These are phyloP conservation scores for Macrobrachium rosenbergii DNA, from an alignment of 1,140 invertebrate genomes.

Conservation along the genomic window DNA sequence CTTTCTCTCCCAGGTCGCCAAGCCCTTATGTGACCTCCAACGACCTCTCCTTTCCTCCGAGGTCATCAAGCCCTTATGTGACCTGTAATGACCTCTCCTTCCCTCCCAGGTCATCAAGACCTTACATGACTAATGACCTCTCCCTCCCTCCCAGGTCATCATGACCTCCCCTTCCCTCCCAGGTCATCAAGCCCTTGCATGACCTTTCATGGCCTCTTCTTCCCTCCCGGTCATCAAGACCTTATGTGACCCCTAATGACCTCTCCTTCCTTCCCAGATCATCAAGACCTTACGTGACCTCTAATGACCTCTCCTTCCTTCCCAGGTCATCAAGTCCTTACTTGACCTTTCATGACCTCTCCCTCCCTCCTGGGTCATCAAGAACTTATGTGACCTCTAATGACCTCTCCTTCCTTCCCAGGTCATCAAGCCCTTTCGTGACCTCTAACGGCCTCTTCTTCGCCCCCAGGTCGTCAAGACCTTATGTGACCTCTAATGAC, in stretches of 20 bases:
- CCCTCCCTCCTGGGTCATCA: no score
- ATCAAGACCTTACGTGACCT: slow-evolving; percentile 44
- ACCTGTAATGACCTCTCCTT: no score
- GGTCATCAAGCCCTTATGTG: slow-evolving; percentile 16
- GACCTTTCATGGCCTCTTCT: no score
- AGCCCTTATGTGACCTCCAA: no score
- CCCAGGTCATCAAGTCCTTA: not conserved
- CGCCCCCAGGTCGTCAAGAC: no score
- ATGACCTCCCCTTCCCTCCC: not conserved
- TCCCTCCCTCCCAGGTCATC: not conserved
- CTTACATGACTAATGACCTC: no score
- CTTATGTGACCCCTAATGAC: no score
- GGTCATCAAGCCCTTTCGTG: not conserved
- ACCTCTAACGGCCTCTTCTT: not conserved
- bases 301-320: not conserved
- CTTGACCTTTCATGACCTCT: not conserved
- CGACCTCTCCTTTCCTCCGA: not conserved
- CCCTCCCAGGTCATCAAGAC: no score
- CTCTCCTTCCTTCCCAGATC: slow-evolving; percentile 5
- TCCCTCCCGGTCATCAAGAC: no score
- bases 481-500: no score
- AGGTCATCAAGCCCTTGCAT: not conserved
- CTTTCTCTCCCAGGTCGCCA: not conserved
- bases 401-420: not conserved
- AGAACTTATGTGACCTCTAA: no score